These are phyloP conservation scores for Drosophila obscura DNA, from an alignment of 1,140 invertebrate genomes.

Conservation along the genomic window DNA sequence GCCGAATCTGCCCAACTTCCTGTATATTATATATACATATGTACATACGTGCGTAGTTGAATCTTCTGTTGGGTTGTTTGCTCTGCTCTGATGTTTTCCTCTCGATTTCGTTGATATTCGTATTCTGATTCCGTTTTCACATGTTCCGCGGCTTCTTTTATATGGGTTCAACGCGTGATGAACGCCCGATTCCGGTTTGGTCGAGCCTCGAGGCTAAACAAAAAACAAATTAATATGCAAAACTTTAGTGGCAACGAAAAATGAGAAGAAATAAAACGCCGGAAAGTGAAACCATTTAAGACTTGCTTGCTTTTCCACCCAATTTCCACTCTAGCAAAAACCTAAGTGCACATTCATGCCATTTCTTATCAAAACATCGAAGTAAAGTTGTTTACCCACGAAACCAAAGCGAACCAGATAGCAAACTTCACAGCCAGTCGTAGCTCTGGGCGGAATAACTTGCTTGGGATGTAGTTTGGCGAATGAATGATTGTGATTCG, in stretches of 20 bases:
- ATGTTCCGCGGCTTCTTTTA: conserved; percentile 50
- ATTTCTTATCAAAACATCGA: conserved; percentile 52
- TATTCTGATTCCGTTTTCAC: conserved; percentile 46
- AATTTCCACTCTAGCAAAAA: conserved; percentile 10
- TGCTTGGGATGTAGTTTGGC: neutral
- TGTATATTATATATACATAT: neutral
- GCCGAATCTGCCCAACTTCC: too few relatives aligned
- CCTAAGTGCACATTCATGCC: conserved; percentile 55
- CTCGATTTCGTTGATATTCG: conserved; percentile 54
- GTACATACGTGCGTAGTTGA: neutral
- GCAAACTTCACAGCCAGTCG: too few relatives aligned
- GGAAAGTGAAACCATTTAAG: conserved; percentile 59
- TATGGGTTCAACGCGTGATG: conserved; percentile 55
- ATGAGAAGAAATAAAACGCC: conserved; percentile 17
- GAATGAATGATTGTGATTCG: conserved; percentile 27
- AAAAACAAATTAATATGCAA: conserved; percentile 41
- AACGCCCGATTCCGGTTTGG: conserved; percentile 67
- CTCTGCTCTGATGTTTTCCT: conserved; percentile 64
- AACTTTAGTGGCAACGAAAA: conserved; percentile 20
- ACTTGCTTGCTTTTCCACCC: conserved; percentile 37
- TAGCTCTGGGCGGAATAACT: neutral
- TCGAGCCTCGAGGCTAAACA: conserved; percentile 12
- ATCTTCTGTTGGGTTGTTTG: conserved; percentile 13
- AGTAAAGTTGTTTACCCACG: conserved; percentile 31
- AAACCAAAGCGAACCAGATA: neutral